A percentile compares a stretch with the other conserved stretches of the same genome.
phyloP scores from a whole-genome alignment of 2,797 vertebrate genomes.

The Notolepis coatsorum region DNA sequence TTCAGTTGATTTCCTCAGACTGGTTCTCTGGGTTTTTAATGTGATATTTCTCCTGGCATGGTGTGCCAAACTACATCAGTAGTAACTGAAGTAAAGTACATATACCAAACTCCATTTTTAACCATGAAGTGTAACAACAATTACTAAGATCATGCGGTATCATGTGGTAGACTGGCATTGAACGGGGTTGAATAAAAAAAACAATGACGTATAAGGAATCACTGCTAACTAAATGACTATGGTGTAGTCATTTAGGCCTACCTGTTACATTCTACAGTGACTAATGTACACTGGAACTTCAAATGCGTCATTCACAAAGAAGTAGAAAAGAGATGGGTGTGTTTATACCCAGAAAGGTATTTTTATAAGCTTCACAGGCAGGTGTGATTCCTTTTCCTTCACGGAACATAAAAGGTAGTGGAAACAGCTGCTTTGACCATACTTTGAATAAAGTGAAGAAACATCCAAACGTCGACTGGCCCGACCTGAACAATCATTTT shows the following conservation, averaged over 20 bases:
- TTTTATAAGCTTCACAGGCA: conserved; percentile 43
- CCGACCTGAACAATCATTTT: not conserved
- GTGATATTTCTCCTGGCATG: too few species aligned
- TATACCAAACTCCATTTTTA: too few species aligned
- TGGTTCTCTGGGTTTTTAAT: too few species aligned
- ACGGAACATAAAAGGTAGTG: not conserved
- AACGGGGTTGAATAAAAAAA: too few species aligned
- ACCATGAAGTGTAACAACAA: too few species aligned
- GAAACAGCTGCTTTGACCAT: conserved; percentile 19
- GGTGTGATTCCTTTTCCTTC: conserved; percentile 10
- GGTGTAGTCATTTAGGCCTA: not conserved
- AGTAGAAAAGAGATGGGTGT: conserved; percentile 21
- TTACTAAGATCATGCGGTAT: too few species aligned
- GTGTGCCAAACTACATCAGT: too few species aligned
- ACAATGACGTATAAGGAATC: too few species aligned
- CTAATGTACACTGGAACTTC: not conserved
- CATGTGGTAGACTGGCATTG: too few species aligned
- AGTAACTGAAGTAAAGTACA: too few species aligned
- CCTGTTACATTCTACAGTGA: conserved; percentile 1
- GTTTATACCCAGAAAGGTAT: conserved; percentile 35
- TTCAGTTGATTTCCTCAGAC: too few species aligned
- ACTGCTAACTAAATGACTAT: too few species aligned
- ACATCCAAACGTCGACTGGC: not conserved
- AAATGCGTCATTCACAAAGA: not conserved
- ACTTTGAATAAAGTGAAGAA: not conserved